Conservation (phyloP, 2,797 vertebrate species). For the Xiphorhynchus erythropygius region DNA sequence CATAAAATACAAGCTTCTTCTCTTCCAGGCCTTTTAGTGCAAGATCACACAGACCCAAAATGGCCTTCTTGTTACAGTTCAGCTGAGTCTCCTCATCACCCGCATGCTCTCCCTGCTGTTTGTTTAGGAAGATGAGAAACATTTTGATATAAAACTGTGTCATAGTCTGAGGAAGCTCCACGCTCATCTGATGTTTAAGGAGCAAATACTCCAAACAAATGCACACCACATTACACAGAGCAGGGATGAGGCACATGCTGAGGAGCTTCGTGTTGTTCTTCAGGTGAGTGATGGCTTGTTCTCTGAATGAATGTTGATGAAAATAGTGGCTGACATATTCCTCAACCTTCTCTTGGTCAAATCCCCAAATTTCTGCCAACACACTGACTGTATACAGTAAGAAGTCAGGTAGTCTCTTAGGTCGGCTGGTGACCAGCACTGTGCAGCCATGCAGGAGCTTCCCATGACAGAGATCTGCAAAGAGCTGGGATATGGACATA, state of each 20-base stretch:
- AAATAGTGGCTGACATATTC: constrained; percentile 84
- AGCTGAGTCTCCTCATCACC: constrained; percentile 1
- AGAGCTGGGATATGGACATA: constrained; percentile 76
- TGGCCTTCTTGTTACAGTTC: constrained; percentile 36
- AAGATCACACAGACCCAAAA: constrained; percentile 79
- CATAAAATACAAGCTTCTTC: constrained; percentile 81
- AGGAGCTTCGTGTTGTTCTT: constrained; percentile 75
- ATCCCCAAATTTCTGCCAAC: constrained; percentile 83
- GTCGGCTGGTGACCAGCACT: constrained; percentile 85
- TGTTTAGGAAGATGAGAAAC: constrained; percentile 78
- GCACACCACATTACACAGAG: constrained; percentile 86
- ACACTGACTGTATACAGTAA: constrained; percentile 66
- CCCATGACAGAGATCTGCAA: constrained; percentile 81
- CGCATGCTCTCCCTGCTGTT: not conserved
- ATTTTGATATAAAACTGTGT: constrained; percentile 87
- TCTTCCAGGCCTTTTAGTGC: constrained; percentile 82
- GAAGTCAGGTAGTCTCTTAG: constrained; percentile 76
- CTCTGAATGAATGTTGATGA: not conserved
- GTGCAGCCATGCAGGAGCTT: constrained; percentile 85
- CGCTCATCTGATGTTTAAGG: not conserved
- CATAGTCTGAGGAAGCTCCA: constrained; percentile 79
- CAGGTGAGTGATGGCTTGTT: constrained; percentile 76
- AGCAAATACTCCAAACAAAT: constrained; percentile 83
- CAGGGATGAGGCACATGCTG: constrained; percentile 85
- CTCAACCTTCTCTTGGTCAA: constrained; percentile 77